phyloP scores from a whole-genome alignment of 2,888 invertebrate species.

The Microchrysa polita region DNA sequence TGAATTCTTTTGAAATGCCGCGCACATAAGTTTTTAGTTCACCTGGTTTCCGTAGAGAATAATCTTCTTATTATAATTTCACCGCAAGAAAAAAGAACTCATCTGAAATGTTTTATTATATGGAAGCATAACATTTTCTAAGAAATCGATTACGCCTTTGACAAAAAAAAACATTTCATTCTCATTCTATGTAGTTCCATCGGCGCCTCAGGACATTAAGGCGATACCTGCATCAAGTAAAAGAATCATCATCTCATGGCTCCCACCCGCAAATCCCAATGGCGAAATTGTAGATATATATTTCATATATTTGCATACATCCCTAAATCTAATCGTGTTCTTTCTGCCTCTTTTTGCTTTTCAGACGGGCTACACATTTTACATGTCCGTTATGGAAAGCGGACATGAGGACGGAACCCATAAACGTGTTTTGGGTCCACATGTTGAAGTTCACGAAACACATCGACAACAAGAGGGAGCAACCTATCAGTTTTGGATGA shows the following conservation, averaged over 20 bases:
- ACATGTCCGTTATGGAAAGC: slow-evolving; percentile 82
- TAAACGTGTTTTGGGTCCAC: slow-evolving; percentile 76
- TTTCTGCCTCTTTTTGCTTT: slow-evolving; percentile 12
- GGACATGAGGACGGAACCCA: slow-evolving; percentile 82
- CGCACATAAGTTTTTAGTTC: no score
- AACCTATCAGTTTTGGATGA: slow-evolving; percentile 77
- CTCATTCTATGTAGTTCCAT: slow-evolving; percentile 74
- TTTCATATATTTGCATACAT: background rate
- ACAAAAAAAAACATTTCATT: slow-evolving; percentile 25
- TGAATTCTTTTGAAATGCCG: no score
- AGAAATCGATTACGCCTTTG: slow-evolving; percentile 22
- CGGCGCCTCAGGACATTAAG: slow-evolving; percentile 89
- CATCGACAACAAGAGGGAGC: slow-evolving; percentile 75
- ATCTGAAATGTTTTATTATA: no score
- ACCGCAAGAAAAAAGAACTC: no score
- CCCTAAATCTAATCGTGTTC: background rate
- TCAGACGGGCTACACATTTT: slow-evolving; percentile 78
- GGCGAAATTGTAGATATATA: slow-evolving; percentile 74
- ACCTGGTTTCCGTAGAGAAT: no score
- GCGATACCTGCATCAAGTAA: slow-evolving; percentile 86
- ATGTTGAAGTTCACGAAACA: slow-evolving; percentile 77
- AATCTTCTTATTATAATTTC: no score
- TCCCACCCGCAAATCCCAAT: slow-evolving; percentile 84
- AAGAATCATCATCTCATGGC: slow-evolving; percentile 89
- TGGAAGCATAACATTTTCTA: background rate